Evolutionary conservation across 2,888 invertebrate genomes (phyloP).

Genomic region (Dynastes grantii): DNA sequence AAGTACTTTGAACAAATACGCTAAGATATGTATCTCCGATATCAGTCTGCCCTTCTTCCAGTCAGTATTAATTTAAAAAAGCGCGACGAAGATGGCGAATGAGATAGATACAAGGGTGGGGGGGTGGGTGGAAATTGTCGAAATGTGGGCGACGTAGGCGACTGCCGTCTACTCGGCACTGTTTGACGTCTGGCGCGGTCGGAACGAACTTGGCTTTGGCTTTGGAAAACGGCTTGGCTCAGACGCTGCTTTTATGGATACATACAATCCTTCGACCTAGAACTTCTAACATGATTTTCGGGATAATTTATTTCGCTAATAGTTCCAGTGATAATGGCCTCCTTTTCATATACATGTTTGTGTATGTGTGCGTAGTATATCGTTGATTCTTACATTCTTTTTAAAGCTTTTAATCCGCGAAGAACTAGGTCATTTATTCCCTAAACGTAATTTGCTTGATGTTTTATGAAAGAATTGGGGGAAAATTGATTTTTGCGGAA

Average conservation of each 20-base stretch:
- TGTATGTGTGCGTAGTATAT: background rate
- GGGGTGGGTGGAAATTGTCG: background rate
- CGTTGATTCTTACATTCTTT: background rate
- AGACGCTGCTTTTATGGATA: background rate
- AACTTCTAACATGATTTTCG: conserved; percentile 11
- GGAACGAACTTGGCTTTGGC: background rate
- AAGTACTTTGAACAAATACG: background rate
- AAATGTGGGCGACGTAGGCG: conserved; percentile 8
- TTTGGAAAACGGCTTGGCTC: background rate
- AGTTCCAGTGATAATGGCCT: conserved; percentile 1
- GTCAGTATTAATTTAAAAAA: background rate
- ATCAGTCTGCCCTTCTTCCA: background rate
- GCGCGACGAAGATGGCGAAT: background rate
- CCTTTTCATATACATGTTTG: background rate
- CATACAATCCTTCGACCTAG: background rate
- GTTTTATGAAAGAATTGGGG: too few relatives aligned
- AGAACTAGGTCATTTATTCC: background rate
- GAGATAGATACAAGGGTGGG: background rate
- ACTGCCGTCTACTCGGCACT: background rate
- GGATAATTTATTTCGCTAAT: conserved; percentile 14
- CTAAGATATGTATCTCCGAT: background rate
- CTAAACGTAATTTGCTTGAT: background rate
- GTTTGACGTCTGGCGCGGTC: background rate
- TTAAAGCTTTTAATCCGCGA: conserved; percentile 12
- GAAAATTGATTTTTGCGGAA: too few relatives aligned